Conservation (phyloP, 2,797 vertebrate species). For the Neopelma chrysocephalum region DNA sequence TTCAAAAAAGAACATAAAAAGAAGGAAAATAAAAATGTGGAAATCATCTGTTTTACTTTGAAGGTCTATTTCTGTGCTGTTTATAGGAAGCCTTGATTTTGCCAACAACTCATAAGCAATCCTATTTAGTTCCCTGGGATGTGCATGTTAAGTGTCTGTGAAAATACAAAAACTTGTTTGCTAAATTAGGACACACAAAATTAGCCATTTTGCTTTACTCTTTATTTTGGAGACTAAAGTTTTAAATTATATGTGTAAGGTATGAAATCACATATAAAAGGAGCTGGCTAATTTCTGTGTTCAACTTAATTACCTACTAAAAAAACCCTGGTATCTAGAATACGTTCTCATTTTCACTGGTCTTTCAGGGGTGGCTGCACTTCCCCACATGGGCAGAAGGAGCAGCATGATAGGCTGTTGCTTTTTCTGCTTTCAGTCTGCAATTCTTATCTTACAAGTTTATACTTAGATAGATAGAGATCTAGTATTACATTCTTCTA, state of each 20-base stretch:
- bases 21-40: neutral
- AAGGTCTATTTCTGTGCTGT: neutral
- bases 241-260: neutral
- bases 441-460: neutral
- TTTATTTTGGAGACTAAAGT: neutral
- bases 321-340: neutral
- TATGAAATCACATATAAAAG: neutral
- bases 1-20: neutral
- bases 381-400: neutral
- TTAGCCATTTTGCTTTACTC: neutral
- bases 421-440: neutral
- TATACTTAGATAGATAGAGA: neutral
- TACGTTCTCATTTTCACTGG: neutral
- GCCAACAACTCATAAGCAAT: neutral
- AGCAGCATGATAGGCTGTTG: neutral
- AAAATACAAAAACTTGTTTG: neutral
- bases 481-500: neutral
- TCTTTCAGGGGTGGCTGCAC: neutral
- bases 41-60: neutral
- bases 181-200: neutral
- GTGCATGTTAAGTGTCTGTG: neutral
- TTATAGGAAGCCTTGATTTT: neutral
- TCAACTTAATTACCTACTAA: neutral
- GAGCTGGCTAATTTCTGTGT: neutral
- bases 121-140: neutral